Conservation (phyloP, 2,888 invertebrate genomes). For the Acrocyrtus sp. region DNA sequence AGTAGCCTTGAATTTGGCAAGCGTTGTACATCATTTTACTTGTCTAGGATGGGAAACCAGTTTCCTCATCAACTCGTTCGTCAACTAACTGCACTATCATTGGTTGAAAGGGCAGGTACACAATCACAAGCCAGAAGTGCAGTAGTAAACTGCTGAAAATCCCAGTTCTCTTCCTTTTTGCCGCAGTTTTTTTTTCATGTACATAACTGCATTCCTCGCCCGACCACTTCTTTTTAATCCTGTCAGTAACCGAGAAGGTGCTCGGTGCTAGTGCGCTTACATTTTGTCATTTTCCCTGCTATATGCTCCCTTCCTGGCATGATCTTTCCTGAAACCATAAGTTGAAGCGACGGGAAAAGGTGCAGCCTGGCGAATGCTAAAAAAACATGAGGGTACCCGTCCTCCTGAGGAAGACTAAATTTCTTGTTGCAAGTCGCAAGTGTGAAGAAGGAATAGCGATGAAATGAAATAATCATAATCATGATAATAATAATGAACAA, state of each 20-base stretch:
- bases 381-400: no score
- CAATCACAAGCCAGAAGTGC: background rate
- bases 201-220: conserved; percentile 49
- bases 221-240: conserved; percentile 13
- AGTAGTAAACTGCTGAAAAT: conserved; percentile 12
- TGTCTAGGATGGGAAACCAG: conserved; percentile 46
- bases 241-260: conserved; percentile 1
- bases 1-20: background rate
- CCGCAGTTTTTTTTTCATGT: conserved; percentile 34
- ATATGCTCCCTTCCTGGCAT: background rate
- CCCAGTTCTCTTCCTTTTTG: conserved; percentile 49
- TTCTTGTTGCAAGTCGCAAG: no score
- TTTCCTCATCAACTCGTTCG: conserved; percentile 30
- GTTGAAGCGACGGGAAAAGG: no score
- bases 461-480: conserved; percentile 38
- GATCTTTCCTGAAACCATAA: no score
- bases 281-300: background rate
- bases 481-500: conserved; percentile 37
- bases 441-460: conserved; percentile 32
- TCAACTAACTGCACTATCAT: conserved; percentile 44
- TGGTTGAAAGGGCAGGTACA: conserved; percentile 34
- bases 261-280: background rate
- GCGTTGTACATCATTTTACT: background rate
- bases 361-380: no score
- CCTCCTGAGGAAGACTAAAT: no score